These are phyloP conservation scores for Channa argus DNA, from an alignment of 2,113 vertebrate genomes.

Conservation along the genomic window DNA sequence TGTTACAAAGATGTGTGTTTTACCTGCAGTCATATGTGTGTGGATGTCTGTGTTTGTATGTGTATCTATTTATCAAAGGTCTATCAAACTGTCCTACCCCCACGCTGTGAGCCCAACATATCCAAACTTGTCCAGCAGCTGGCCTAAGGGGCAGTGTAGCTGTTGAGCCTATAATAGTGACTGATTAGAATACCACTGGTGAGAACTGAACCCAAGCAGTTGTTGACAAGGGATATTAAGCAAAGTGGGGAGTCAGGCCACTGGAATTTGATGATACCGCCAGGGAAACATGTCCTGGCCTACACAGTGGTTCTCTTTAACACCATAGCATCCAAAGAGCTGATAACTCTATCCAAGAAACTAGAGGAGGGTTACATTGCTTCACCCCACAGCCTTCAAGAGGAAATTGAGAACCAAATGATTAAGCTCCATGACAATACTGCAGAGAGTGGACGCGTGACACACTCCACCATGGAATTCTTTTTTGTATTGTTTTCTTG, in stretches of 20 bases:
- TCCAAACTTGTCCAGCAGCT: conserved; percentile 64
- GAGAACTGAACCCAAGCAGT: conserved; percentile 70
- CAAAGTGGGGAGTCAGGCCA: conserved; percentile 67
- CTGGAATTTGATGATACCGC: conserved; percentile 72
- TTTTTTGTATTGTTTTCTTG: conserved; percentile 9
- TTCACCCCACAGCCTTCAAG: conserved; percentile 31
- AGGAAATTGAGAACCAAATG: conserved; percentile 40
- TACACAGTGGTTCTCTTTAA: conserved; percentile 65
- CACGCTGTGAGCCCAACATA: conserved; percentile 49
- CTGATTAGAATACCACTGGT: conserved; percentile 72
- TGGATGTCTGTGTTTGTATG: neutral
- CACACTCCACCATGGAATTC: conserved; percentile 2
- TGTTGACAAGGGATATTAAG: conserved; percentile 77
- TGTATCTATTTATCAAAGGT: conserved; percentile 28
- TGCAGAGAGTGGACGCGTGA: conserved; percentile 5
- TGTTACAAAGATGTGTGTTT: conserved; percentile 18
- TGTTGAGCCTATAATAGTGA: conserved; percentile 68
- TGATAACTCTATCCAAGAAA: conserved; percentile 68
- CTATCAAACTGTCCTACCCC: conserved; percentile 55
- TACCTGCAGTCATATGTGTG: neutral
- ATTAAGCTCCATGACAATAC: conserved; percentile 25
- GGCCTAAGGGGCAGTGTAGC: conserved; percentile 53
- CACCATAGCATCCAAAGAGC: conserved; percentile 66
- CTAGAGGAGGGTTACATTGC: conserved; percentile 19
- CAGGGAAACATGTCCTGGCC: conserved; percentile 70